Percentiles rank a stretch among this genome's conserved stretches.
phyloP scores from a whole-genome alignment of 2,113 vertebrate genomes.

The Megatriorchis doriae region DNA sequence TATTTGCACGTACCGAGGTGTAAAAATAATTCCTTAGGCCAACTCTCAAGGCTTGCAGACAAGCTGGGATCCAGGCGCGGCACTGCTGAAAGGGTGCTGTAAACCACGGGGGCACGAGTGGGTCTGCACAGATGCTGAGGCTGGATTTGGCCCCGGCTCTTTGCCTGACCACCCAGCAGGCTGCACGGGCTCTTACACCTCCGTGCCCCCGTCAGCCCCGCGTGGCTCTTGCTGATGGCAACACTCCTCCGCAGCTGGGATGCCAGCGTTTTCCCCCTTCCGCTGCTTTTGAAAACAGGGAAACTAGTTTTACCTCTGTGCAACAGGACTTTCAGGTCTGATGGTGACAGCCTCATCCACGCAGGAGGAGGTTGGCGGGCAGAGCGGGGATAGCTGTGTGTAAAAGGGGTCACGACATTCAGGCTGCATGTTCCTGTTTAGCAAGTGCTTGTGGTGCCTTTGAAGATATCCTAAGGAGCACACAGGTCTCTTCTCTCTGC shows the following conservation, averaged over 20 bases:
- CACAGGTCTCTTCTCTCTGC: background rate
- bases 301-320: background rate
- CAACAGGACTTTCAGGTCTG: slow-evolving; percentile 6
- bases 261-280: fast-evolving
- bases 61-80: background rate
- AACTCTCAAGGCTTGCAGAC: background rate
- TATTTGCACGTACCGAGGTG: background rate
- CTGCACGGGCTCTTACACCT: background rate
- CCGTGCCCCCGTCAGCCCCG: background rate
- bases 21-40: background rate
- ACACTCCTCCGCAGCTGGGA: background rate
- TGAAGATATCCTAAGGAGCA: background rate
- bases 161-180: background rate
- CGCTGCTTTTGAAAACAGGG: background rate
- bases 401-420: background rate
- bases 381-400: background rate
- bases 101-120: background rate
- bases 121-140: background rate
- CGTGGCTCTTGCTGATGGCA: background rate
- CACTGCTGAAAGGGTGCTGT: background rate
- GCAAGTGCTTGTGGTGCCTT: background rate
- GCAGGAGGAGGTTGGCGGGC: background rate
- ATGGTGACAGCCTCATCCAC: background rate
- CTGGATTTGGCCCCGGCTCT: background rate
- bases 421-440: background rate